Conservation (phyloP, 2,113 vertebrate genomes). For the Chaetorhynchus papuensis region DNA sequence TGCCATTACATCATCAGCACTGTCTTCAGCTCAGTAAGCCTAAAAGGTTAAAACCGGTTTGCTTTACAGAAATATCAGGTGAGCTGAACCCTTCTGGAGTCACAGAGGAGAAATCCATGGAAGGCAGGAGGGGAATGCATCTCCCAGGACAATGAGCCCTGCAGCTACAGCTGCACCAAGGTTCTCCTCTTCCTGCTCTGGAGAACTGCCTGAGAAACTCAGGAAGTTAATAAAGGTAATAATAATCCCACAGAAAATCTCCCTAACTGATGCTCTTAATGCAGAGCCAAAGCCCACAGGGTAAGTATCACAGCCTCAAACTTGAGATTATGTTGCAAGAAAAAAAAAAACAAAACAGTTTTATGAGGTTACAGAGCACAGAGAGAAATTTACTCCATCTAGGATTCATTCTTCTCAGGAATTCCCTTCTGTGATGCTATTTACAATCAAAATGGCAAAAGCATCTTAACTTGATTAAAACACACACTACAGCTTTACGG, state of each 20-base stretch:
- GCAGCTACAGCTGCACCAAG: neutral
- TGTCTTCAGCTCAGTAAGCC: neutral
- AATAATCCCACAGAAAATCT: neutral
- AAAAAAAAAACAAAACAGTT: neutral
- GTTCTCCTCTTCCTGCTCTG: neutral
- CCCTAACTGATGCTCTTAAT: neutral
- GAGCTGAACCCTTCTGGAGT: neutral
- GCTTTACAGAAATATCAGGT: neutral
- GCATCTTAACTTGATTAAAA: neutral
- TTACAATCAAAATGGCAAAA: neutral
- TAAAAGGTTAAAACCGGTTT: neutral
- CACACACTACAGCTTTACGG: neutral
- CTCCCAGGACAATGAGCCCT: accelerated
- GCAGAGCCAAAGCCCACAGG: neutral
- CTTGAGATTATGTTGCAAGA: neutral
- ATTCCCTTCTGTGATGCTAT: neutral
- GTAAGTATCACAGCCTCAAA: neutral
- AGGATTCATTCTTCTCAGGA: neutral
- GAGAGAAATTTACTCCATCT: neutral
- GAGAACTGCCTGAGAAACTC: neutral
- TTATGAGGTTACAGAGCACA: neutral
- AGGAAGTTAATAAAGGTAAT: neutral
- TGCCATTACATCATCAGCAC: neutral
- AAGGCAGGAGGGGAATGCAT: neutral
- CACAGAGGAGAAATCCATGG: neutral